Conservation (phyloP, 2,113 vertebrate genomes). For the Mustela lutreola region DNA sequence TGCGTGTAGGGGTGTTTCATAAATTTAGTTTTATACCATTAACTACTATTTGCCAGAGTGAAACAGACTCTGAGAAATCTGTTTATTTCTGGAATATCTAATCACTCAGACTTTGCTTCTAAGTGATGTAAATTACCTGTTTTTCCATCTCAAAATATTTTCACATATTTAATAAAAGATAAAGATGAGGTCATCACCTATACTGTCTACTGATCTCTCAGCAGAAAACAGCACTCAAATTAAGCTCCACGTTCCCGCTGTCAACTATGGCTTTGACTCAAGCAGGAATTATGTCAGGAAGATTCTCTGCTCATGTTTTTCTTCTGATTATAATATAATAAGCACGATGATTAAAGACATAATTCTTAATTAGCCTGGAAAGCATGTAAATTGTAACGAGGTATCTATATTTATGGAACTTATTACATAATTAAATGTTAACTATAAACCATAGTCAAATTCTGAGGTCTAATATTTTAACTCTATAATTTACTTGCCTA, state of each 20-base stretch:
- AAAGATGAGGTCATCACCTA: slow-evolving; percentile 22
- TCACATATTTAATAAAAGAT: slow-evolving; percentile 61
- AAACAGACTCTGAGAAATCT: slow-evolving; percentile 11
- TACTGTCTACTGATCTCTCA: neutral
- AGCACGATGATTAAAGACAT: slow-evolving; percentile 25
- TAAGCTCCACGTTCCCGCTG: neutral
- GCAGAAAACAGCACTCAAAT: neutral
- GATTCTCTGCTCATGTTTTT: slow-evolving; percentile 11
- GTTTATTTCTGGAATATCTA: slow-evolving; percentile 37
- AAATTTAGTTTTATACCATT: slow-evolving; percentile 43
- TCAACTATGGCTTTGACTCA: neutral
- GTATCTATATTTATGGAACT: neutral
- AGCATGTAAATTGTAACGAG: neutral
- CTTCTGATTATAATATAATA: slow-evolving; percentile 50
- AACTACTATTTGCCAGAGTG: slow-evolving; percentile 34
- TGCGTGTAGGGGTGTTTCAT: neutral
- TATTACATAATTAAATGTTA: slow-evolving; percentile 44
- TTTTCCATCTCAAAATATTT: slow-evolving; percentile 38
- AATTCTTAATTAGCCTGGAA: neutral
- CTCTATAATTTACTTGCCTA: neutral
- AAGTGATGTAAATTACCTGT: slow-evolving; percentile 12
- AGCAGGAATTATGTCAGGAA: slow-evolving; percentile 1
- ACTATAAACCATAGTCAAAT: slow-evolving; percentile 20
- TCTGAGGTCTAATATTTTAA: neutral
- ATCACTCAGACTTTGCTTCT: slow-evolving; percentile 17